phyloP scores from a whole-genome alignment of 2,113 vertebrate genomes.

The Carollia perspicillata region DNA sequence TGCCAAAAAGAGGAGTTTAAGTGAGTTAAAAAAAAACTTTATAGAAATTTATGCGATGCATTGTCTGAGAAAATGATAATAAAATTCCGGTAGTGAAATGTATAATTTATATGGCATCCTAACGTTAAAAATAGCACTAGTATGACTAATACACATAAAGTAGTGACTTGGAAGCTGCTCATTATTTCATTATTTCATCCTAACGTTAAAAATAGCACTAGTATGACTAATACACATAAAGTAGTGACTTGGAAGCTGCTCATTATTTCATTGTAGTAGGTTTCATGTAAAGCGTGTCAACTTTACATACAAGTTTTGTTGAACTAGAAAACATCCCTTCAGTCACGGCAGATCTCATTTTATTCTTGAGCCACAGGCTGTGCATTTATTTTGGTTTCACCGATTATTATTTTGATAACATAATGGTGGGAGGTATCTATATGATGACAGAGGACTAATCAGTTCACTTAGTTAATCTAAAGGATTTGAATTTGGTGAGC shows the following conservation, averaged over 20 bases:
- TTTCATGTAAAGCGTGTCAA: neutral
- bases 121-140: neutral
- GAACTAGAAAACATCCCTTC: neutral
- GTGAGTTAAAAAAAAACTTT: neutral
- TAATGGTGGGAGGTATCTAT: neutral
- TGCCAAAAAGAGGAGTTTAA: neutral
- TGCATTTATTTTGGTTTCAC: conserved; percentile 13
- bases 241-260: neutral
- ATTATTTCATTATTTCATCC: neutral
- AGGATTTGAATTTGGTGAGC: neutral
- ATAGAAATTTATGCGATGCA: neutral
- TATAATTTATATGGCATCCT: neutral
- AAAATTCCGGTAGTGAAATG: neutral
- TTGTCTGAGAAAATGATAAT: neutral
- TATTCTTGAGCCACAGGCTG: neutral
- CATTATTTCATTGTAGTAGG: neutral
- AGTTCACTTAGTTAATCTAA: neutral
- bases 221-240: neutral
- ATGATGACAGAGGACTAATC: neutral
- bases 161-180: neutral
- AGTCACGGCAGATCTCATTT: neutral
- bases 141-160: neutral
- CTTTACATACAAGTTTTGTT: neutral
- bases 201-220: neutral
- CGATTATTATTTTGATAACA: neutral